Evolutionary conservation across 2,797 vertebrate species (phyloP), one percentile per base, ranked within the genome.

Genomic region (Spinus pinus): DNA sequence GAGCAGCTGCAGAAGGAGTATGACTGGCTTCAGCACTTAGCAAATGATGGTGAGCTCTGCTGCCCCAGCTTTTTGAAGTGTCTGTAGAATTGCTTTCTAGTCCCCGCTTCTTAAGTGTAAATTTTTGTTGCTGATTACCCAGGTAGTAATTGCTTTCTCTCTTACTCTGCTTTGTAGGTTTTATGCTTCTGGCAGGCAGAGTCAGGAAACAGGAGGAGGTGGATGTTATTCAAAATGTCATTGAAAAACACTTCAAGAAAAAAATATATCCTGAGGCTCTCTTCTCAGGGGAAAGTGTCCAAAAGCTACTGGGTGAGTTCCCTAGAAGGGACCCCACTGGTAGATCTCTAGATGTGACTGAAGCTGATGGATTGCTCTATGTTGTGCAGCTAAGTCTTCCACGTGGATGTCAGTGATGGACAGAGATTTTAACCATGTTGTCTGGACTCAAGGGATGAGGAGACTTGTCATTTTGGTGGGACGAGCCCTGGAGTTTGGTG

Each of bases 21-120:
- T 72, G 99, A 99, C 92, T 99, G 99, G 99, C 98, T 99, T 81
- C 99, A 99, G 88, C 99, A 99, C 95, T 96, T 99, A 88, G 99
- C 99, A 24, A 98, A 99, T 35, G 99, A 99, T 47, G 99, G 99
- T 99, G 94, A 85, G 97, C 81, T 58, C 81, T 56, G 24, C 64
- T 80, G 10, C 30, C 31, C 64, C 50, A 47, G 42, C 10, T 61
- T 81, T 81, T 56, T 15, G 1, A 18, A 37, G 9, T 56, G 15
- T 39, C 71, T 81, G 14, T 39, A 37, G 44, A 53, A 30, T n/a
- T 27, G 6, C 62, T 57, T 72, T 75, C 30, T 35, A 66, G 27
- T 33, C 20, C 20, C 25, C 18, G 7, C 9, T 73, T 87, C 23
- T 71, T 20, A n/a, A 58, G 35, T 33, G 17, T 46, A 35, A 44